Evolutionary conservation across 2,888 invertebrate genomes (phyloP).

Genomic region (Eutolmus rufibarbis): DNA sequence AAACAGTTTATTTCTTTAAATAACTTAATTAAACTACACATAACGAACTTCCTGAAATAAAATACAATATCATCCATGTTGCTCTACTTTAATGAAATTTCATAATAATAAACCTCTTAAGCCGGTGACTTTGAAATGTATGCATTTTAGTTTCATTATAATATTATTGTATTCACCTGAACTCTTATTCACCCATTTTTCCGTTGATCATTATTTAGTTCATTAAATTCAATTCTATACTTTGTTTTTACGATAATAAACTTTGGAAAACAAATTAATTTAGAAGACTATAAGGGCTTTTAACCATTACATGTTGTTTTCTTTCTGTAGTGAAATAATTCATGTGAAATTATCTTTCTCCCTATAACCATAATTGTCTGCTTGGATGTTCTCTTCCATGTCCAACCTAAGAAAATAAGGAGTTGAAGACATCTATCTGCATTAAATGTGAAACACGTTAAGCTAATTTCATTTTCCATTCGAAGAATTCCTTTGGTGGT

Average conservation of each 20-base stretch:
- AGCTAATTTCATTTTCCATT: not conserved
- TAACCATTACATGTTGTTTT: not conserved
- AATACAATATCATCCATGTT: no score
- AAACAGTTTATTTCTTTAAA: no score
- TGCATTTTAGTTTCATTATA: no score
- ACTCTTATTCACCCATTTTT: not conserved
- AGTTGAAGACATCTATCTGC: not conserved
- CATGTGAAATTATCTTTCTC: not conserved
- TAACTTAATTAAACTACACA: no score
- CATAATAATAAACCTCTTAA: no score
- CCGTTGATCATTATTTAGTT: not conserved
- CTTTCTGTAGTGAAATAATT: not conserved
- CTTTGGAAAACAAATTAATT: not conserved
- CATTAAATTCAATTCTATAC: not conserved
- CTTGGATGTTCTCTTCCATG: not conserved
- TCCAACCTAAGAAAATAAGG: not conserved
- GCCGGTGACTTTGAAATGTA: no score
- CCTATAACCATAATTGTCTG: not conserved
- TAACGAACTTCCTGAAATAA: no score
- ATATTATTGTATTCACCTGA: not conserved
- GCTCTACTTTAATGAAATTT: no score
- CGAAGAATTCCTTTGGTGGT: not conserved
- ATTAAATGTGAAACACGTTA: not conserved
- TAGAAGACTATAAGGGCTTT: not conserved
- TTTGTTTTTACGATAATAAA: not conserved